Base-by-base conservation (phyloP, 2,113 vertebrate genomes). In the Seriola aureovittata region DNA sequence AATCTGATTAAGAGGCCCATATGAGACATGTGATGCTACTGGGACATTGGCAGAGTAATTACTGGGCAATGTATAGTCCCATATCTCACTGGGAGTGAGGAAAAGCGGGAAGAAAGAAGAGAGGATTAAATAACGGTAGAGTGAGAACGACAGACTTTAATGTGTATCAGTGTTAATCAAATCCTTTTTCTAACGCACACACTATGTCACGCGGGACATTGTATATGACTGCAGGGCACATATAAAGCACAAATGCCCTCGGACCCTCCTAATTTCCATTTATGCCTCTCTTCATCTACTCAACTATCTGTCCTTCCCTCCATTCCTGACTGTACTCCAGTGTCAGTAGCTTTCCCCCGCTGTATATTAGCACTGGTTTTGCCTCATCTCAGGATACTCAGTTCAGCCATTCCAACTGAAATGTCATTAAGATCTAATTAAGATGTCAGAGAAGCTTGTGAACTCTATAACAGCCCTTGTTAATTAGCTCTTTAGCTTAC, bases 361-460 rank as follows among this genome's bases (percentile, higher is more conserved):
- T 32, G 34, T 32, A 60, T 58, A 85, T 88, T 71, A 80, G 87
- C 76, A 42, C 67, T 68, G 80, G 78, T 72, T 90, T 82, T 48
- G 74, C 81, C 74, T 85, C 68, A 85, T 92, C 77, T 81, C 77
- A 16, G 63, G 70, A 78, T 87, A 58, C 88, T 81, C 82, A 32
- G 82, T 89, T 88, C 70, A 86, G 86, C 85, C 84, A 86, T 90
- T 90, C 63, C 76, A 82, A 83, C 89, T 68, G 78, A 92, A 95
- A 95, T 92, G 94, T 90, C 93, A 95, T 96, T 96, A 94, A 95
- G 94, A 95, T 95, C 94, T 94, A 94, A 96, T 95, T 95, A 95
- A 95, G 94, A 95, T 95, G 93, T 93, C 87, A 88, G 84, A 87
- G 84, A 88, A 89, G 89, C 88, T 88, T 92, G 85, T 88, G 90